Base-by-base conservation (phyloP, 2,888 invertebrate genomes). In the Horisme vitalbata region DNA sequence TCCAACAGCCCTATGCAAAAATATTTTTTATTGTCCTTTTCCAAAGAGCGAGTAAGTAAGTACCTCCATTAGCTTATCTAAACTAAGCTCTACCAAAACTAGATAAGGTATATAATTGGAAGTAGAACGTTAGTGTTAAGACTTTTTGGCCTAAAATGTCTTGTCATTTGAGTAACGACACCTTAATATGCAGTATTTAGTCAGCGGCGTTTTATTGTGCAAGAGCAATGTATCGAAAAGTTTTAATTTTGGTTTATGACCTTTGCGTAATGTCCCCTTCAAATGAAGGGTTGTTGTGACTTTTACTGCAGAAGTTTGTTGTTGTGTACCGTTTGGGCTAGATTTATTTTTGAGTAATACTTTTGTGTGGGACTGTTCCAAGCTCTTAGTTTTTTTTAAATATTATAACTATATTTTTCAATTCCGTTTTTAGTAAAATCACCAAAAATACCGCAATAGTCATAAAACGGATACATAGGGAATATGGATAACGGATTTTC, bases 241-340 rank as follows among this genome's bases (percentile, higher is more conserved):
- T 88, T 89, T 88, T 88, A 89, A 89, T 89, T 87, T 85, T 82
- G 85, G 73, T 87, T 87, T 84, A 88, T 87, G 84, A 75, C 59
- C 71, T 78, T 79, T 70, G 64, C 67, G 62, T 72, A 75, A 78
- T 68, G 66, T 65, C 64, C 77, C 77, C 75, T 75, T 18, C 65
- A 55, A 39, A 32, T 45, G 43, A 44, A 51, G 50, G 48, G 49
- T 18, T 41, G 52, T 50, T 52, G 44, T 49, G 45, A 54, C 46
- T 54, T 44, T 35, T 26, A 11, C 32, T 39, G 23, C 39, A 36
- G 18, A 23, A 36, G 31, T 35, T n/a, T n/a, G n/a, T n/a, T 44
- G 34, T 31, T 14, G 10, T 35, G 23, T n/a, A 33, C 28, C 36
- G 20, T 27, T 28, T 27, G 35, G 18, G 32, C 12, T 14, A 24